These are phyloP conservation scores for Drosophila seclusa DNA, from an alignment of 2,888 invertebrate genomes.

Conservation along the genomic window DNA sequence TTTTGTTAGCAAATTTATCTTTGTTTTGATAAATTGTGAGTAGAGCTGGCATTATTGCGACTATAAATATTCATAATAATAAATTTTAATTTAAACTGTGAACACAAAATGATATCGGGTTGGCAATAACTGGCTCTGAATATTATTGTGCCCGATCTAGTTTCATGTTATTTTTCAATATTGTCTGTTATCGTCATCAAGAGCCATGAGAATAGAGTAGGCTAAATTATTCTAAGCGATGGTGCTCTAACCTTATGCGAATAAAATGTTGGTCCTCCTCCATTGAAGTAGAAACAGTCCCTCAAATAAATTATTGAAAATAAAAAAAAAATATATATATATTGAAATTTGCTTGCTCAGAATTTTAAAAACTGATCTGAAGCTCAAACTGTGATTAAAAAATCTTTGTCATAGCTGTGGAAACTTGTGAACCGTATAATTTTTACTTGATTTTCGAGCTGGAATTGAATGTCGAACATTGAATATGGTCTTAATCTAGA, in stretches of 20 bases:
- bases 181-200: not conserved
- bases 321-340: not conserved
- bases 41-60: not conserved
- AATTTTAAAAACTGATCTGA: too few species aligned
- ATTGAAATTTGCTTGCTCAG: too few species aligned
- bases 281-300: not conserved
- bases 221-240: accelerated
- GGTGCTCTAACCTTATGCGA: not conserved
- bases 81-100: too few species aligned
- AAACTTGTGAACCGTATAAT: not conserved
- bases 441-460: not conserved
- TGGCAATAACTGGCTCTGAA: not conserved
- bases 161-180: not conserved
- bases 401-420: not conserved
- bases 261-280: not conserved
- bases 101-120: not conserved
- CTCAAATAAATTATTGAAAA: not conserved
- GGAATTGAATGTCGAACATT: not conserved
- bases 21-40: conserved; percentile 19
- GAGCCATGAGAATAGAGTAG: not conserved
- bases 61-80: not conserved
- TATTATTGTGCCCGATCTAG: not conserved
- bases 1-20: conserved; percentile 1
- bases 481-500: not conserved
- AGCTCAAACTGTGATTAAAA: not conserved